Conservation (phyloP, 2,888 invertebrate genomes). For the Spilosoma lubricipeda region DNA sequence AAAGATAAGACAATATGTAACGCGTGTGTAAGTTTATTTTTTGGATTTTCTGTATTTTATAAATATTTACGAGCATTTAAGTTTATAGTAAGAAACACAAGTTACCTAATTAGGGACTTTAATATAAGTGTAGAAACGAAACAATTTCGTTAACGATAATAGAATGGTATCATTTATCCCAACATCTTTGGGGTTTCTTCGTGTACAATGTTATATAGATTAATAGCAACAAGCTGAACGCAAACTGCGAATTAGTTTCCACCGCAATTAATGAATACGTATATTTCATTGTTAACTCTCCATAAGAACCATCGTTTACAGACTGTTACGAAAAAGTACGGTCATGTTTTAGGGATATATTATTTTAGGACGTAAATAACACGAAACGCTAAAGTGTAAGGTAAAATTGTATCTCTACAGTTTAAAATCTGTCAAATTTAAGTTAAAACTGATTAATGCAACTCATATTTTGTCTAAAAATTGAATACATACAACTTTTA, state of each 20-base stretch:
- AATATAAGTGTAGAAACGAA: not conserved
- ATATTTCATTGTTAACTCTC: conserved; percentile 22
- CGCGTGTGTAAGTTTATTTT: not conserved
- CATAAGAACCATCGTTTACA: not conserved
- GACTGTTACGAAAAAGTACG: not conserved
- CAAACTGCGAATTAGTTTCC: conserved; percentile 20
- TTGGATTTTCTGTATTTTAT: not conserved
- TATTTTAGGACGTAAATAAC: too few relatives aligned
- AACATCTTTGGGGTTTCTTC: conserved; percentile 3
- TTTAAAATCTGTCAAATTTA: too few relatives aligned
- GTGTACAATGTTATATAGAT: conserved; percentile 11
- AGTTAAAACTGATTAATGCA: too few relatives aligned
- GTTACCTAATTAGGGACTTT: not conserved
- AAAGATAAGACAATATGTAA: too few relatives aligned
- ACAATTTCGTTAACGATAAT: not conserved
- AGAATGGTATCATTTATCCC: not conserved
- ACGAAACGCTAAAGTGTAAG: too few relatives aligned
- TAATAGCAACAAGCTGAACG: conserved; percentile 28
- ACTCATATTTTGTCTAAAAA: not conserved
- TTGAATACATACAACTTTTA: not conserved
- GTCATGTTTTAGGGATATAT: too few relatives aligned
- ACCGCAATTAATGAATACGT: conserved; percentile 25
- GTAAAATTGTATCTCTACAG: too few relatives aligned
- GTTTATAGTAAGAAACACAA: not conserved
- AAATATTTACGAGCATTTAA: not conserved